These are phyloP conservation scores for Spinus olivaceus DNA, from an alignment of 2,797 vertebrate species.

Conservation along the genomic window DNA sequence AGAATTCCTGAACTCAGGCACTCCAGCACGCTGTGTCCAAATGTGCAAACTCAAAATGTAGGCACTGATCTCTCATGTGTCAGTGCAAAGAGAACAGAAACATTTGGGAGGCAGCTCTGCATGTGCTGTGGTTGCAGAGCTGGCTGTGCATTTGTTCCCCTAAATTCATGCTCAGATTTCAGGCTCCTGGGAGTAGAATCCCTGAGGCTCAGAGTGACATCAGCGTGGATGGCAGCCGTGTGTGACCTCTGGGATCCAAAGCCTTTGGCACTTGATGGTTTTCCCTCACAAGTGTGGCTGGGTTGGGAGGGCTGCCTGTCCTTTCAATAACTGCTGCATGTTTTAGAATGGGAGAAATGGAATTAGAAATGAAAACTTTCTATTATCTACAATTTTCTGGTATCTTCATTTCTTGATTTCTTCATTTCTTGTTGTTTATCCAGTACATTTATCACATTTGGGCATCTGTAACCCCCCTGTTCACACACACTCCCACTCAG, in stretches of 20 bases:
- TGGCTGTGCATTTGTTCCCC: neutral
- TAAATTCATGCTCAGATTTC: conserved; percentile 6
- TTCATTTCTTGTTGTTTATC: neutral
- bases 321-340: neutral
- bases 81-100: neutral
- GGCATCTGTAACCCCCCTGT: neutral
- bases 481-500: neutral
- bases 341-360: neutral
- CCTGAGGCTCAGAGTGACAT: neutral
- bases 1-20: neutral
- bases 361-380: too few relatives aligned
- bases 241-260: neutral
- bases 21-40: neutral
- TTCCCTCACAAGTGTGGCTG: neutral
- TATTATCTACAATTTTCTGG: neutral
- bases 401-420: neutral
- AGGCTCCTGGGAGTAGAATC: neutral
- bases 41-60: neutral
- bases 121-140: neutral
- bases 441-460: neutral
- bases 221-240: neutral
- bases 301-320: neutral
- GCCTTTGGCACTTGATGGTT: neutral
- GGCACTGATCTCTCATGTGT: neutral
- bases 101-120: neutral